phyloP scores from a whole-genome alignment of 2,888 invertebrate species.

The Monochamus alternatus region DNA sequence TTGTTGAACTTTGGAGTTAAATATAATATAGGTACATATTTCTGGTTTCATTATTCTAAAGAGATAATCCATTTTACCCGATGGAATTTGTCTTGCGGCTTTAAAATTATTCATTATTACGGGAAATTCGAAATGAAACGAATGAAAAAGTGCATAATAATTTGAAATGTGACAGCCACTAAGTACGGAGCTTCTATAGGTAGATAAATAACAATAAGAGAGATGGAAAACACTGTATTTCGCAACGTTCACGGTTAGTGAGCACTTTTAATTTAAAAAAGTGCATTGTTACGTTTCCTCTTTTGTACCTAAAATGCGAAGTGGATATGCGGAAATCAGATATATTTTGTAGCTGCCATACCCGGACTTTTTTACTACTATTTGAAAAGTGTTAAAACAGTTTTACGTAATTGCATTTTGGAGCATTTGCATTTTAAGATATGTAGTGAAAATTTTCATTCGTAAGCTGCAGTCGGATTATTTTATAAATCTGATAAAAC shows the following conservation, averaged over 20 bases:
- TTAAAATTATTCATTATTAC: conserved; percentile 21
- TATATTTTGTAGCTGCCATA: conserved; percentile 46
- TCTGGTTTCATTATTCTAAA: no score
- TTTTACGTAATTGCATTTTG: conserved; percentile 48
- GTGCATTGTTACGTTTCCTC: conserved; percentile 53
- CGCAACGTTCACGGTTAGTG: conserved; percentile 46
- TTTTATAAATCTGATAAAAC: conserved; percentile 44
- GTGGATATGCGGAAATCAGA: conserved; percentile 51
- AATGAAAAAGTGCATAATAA: conserved; percentile 40
- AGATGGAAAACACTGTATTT: conserved; percentile 43
- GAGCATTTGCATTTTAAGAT: conserved; percentile 40
- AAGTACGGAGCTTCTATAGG: conserved; percentile 35
- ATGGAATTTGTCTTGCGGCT: conserved; percentile 11
- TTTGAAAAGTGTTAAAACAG: conserved; percentile 45
- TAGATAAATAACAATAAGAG: conserved; percentile 43
- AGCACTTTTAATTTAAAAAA: conserved; percentile 54
- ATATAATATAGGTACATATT: neutral
- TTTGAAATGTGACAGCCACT: conserved; percentile 38
- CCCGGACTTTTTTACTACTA: conserved; percentile 34
- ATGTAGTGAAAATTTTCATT: conserved; percentile 42
- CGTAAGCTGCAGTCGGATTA: conserved; percentile 35
- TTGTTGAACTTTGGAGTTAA: neutral
- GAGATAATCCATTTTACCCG: conserved; percentile 8
- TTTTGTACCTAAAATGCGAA: conserved; percentile 46
- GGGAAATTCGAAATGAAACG: conserved; percentile 21